These are phyloP conservation scores for Tuberolachnus salignus DNA, from an alignment of 2,888 invertebrate genomes.

Conservation along the genomic window DNA sequence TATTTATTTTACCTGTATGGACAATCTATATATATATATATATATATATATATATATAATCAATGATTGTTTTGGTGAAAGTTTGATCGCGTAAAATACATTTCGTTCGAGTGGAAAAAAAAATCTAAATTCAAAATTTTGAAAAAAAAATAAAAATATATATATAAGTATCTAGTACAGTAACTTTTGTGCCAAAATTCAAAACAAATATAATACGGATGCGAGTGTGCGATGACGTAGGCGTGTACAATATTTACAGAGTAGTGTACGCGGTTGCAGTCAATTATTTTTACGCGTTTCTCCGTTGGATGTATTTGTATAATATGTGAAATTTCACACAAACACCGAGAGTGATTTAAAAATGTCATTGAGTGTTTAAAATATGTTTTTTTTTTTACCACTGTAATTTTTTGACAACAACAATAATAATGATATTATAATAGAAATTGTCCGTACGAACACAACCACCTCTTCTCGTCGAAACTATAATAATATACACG, in stretches of 20 bases:
- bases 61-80: too few relatives aligned
- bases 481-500: background rate
- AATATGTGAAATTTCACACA: background rate
- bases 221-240: background rate
- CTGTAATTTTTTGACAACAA: conserved; percentile 5
- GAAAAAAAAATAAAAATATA: too few relatives aligned
- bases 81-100: too few relatives aligned
- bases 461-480: background rate
- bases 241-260: background rate
- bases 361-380: conserved; percentile 15
- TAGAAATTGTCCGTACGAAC: conserved; percentile 1
- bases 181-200: background rate
- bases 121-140: too few relatives aligned
- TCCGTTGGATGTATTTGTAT: background rate
- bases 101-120: too few relatives aligned
- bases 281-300: conserved; percentile 7
- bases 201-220: conserved; percentile 8
- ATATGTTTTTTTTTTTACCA: background rate
- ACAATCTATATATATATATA: too few relatives aligned
- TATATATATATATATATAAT: too few relatives aligned
- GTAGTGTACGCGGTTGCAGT: background rate
- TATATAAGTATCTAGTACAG: background rate
- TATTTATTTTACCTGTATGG: too few relatives aligned
- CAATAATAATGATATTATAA: background rate
- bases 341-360: conserved; percentile 5